Conservation (phyloP, 1,140 invertebrate genomes). For the Sycobia sp. region DNA sequence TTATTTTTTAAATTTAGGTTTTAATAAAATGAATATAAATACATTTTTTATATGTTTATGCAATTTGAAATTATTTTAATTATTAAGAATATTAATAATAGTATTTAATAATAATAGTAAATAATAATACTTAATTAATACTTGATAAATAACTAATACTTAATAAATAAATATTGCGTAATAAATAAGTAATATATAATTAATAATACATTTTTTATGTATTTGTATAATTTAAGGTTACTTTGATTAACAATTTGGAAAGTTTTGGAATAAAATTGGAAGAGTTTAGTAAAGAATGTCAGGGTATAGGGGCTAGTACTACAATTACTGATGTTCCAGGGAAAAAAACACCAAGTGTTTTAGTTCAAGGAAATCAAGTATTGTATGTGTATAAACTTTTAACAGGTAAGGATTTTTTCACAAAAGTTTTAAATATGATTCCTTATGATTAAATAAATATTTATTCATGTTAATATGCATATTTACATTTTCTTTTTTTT, state of each 20-base stretch:
- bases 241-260: conserved; percentile 86
- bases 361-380: conserved; percentile 92
- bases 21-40: neutral
- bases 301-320: conserved; percentile 85
- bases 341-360: conserved; percentile 77
- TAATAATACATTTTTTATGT: neutral
- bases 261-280: conserved; percentile 79
- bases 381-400: conserved; percentile 76
- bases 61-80: too few species aligned
- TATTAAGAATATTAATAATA: too few species aligned
- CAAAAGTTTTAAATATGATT: neutral
- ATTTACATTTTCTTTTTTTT: neutral
- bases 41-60: too few species aligned
- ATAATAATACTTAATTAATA: too few species aligned
- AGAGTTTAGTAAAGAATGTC: conserved; percentile 82
- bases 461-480: neutral
- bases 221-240: conserved; percentile 67
- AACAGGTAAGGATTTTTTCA: conserved; percentile 61
- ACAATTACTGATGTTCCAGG: conserved; percentile 77
- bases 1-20: neutral
- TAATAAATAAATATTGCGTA: neutral
- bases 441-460: conserved; percentile 3
- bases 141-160: too few species aligned
- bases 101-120: too few species aligned
- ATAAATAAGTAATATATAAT: neutral